Conservation (phyloP, 2,113 vertebrate species). For the Callipepla squamata region DNA sequence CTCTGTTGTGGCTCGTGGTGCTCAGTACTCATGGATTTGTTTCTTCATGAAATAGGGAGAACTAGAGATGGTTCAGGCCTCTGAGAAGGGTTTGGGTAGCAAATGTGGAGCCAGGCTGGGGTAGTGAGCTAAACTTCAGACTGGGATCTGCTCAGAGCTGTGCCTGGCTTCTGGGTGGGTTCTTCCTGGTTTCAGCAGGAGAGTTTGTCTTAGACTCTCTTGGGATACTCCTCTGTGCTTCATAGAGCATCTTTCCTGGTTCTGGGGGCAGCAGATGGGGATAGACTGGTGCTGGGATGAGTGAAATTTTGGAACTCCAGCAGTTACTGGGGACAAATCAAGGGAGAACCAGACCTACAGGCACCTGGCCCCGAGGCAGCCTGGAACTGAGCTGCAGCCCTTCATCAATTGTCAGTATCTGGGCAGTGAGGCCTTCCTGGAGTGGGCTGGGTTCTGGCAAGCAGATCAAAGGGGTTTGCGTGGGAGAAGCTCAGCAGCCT, state of each 20-base stretch:
- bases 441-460: background rate
- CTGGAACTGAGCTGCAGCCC: background rate
- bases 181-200: background rate
- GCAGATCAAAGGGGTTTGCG: background rate
- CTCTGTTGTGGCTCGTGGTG: background rate
- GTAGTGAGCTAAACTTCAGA: background rate
- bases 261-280: background rate
- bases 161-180: background rate
- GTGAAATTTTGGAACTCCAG: background rate
- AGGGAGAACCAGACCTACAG: background rate
- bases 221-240: background rate
- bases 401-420: too few species aligned
- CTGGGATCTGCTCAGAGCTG: background rate
- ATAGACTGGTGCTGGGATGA: background rate
- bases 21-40: background rate
- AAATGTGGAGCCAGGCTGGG: background rate
- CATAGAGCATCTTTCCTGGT: background rate
- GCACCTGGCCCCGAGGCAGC: background rate
- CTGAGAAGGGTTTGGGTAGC: background rate
- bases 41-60: background rate
- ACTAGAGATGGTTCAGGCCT: background rate
- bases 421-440: background rate
- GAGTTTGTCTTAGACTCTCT: background rate
- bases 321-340: background rate
- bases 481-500: background rate